Percentiles rank a stretch among this genome's conserved stretches.
Conservation (phyloP, 2,888 invertebrate genomes). For the Drosophila yooni region DNA sequence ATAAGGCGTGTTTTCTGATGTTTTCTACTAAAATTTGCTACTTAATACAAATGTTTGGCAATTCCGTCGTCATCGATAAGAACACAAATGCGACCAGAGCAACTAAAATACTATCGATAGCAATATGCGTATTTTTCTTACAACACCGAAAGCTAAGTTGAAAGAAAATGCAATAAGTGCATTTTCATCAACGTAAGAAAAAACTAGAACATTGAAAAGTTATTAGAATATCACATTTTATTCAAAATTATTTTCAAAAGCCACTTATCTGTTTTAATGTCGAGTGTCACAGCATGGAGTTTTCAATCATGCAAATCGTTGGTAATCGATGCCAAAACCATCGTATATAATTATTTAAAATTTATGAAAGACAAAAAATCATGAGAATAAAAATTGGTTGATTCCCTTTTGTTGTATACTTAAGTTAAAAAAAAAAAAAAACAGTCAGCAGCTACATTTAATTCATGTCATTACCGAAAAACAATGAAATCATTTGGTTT, state of each 20-base stretch:
- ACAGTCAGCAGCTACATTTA: background rate
- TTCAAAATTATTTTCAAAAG: background rate
- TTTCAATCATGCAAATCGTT: background rate
- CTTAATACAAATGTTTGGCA: constrained; percentile 50
- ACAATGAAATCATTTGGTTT: background rate
- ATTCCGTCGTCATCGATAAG: constrained; percentile 47
- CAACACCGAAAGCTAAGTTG: background rate
- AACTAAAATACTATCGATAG: constrained; percentile 33
- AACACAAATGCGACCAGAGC: constrained; percentile 20
- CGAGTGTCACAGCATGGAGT: constrained; percentile 14
- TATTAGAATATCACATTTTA: background rate
- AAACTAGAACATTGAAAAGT: background rate
- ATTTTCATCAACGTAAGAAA: background rate
- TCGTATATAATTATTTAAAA: constrained; percentile 6
- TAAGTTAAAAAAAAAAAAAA: background rate
- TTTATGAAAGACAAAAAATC: background rate
- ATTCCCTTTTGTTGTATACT: background rate
- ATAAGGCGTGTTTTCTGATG: background rate
- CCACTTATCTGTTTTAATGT: background rate
- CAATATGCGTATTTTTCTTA: background rate
- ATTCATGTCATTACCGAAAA: background rate
- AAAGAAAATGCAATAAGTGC: background rate
- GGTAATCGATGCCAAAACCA: background rate
- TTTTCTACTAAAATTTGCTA: constrained; percentile 49
- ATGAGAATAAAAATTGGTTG: background rate